A percentile compares a stretch with the other conserved stretches of the same genome.
Evolutionary conservation across 2,888 invertebrate species (phyloP).

Genomic region (Dynastes grantii): DNA sequence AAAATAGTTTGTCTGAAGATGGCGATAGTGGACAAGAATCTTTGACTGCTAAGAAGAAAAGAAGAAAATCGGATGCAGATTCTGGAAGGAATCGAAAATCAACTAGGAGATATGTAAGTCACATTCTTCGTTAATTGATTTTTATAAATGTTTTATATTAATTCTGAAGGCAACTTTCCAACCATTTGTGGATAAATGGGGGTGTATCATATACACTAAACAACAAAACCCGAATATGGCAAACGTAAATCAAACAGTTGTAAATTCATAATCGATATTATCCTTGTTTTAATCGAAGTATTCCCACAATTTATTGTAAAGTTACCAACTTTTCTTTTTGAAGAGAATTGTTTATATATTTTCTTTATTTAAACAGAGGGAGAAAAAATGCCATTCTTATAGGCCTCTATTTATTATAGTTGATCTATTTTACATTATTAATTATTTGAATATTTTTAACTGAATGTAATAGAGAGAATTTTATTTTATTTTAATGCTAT

Average conservation of each 20-base stretch:
- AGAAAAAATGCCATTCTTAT: constrained; percentile 20
- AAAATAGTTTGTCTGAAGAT: constrained; percentile 71
- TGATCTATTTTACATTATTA: too few species aligned
- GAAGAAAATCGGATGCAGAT: constrained; percentile 74
- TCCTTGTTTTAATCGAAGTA: constrained; percentile 14
- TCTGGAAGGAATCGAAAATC: constrained; percentile 64
- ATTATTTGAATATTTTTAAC: neutral
- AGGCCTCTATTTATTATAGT: neutral
- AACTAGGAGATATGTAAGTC: constrained; percentile 61
- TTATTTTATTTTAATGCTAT: neutral
- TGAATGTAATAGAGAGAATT: neutral
- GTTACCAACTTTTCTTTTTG: constrained; percentile 43
- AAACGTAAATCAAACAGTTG: constrained; percentile 27
- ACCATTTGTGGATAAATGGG: constrained; percentile 51
- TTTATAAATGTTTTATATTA: neutral
- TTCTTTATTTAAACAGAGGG: constrained; percentile 40
- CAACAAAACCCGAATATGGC: constrained; percentile 45
- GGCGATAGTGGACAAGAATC: constrained; percentile 91
- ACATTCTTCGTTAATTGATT: neutral
- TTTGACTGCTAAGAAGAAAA: constrained; percentile 88
- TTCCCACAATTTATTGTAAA: constrained; percentile 17
- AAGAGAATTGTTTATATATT: constrained; percentile 36
- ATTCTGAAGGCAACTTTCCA: constrained; percentile 57
- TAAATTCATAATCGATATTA: constrained; percentile 20
- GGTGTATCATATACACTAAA: too few species aligned